Evolutionary conservation across 1,140 invertebrate species (phyloP), one percentile per base, ranked within the genome.

Genomic region (Drosophila rufa): DNA sequence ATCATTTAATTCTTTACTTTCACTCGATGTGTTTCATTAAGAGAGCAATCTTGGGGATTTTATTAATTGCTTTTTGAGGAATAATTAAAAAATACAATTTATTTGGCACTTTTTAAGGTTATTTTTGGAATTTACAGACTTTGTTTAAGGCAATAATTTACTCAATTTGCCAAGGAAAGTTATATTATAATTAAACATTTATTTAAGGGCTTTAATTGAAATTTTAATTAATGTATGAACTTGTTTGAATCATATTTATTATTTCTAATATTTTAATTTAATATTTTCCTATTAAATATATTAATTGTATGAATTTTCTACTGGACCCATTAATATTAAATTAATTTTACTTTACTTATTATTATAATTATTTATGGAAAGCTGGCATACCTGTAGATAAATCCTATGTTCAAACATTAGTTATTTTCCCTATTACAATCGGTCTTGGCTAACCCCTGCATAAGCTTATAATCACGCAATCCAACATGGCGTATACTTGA

Each of bases 401-500:
- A 17, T 0, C 0, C 6, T 17, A 0, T 0, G 9, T 12, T 1
- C 3, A 30, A 30, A n/a, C 5, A 6, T 17, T 0, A 17, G 19
- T 17, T 33, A 33, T 2, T 51, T 33, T 6, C n/a, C 0, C 17
- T 7, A 51, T 6, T 17, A 2, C 17, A 17, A 51, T n/a, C 0
- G 9, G 2, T 11, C 1, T 7, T 17, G 1, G 0, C 12, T 17
- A 51, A 33, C 17, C 1, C 15, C 9, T 27, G 3, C 27, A 27
- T 27, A 33, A 19, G 5, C 22, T 15, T n/a, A 43, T 19, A 48
- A 67, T 47, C 43, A 40, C 45, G 59, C 43, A 60, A 36, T 62
- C n/a, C n/a, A 7, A 60, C n/a, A 60, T 45, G 57, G 56, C 56
- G 17, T 22, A 14, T n/a, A 25, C 12, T 66, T 17, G 27, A 43